Evolutionary conservation across 2,113 vertebrate genomes (phyloP), one percentile per base, ranked within the genome.

Genomic region (Daboia siamensis): DNA sequence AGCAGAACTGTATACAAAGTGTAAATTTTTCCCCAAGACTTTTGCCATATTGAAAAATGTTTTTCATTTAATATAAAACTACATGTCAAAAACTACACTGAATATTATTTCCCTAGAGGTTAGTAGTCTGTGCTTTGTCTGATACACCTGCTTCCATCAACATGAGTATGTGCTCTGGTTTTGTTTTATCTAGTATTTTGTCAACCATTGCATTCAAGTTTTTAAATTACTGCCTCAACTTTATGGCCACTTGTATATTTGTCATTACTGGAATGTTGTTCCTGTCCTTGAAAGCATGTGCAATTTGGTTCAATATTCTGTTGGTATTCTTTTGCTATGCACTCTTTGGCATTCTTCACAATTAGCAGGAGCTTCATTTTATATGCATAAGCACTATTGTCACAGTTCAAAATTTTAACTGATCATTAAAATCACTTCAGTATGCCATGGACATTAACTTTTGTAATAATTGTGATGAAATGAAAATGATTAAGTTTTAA

Each of bases 271-370:
- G 84, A 91, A 85, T n/a, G 51, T 13, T 15, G 11, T 11, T 8
- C n/a, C 90, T 57, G 91, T 93, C 95, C 95, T 97, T 96, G 95
- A 93, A 52, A 94, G 86, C 0, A 0, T 24, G 0, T 51, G 92
- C 52, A 89, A 1, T 39, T 90, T 90, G 89, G 1, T 57, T 69
- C 84, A 56, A 57, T 86, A 2, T 85, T 85, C 86, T 85, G 24
- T 24, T 15, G 10, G 24, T 3, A 90, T 88, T 90, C 74, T 90
- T 89, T 80, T 84, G 46, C 80, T 92, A 24, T 17, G 5, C 48
- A 91, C 56, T 59, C 88, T 33, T 46, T 44, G 21, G 85, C 11
- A 64, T 48, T 90, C 15, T 29, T 90, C 5, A 11, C n/a, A 54
- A 89, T 29, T 90, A 69, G 69, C 29, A 21, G 69, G 13, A 17